phyloP scores from a whole-genome alignment of 2,797 vertebrate species.

The Anolis apletophallus region DNA sequence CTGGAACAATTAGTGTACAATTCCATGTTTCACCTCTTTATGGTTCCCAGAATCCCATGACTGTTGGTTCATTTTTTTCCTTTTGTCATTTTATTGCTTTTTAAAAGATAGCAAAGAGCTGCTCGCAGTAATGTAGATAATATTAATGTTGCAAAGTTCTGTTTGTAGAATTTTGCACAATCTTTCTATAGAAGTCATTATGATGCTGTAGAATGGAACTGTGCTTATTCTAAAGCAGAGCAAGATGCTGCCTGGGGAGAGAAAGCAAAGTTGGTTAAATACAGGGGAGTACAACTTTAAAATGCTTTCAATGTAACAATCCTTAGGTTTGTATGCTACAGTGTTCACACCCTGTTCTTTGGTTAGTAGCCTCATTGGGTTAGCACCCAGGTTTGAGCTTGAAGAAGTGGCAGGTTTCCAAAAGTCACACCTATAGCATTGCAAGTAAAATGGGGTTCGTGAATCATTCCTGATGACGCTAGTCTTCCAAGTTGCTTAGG shows the following conservation, averaged over 20 bases:
- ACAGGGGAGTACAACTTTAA: neutral
- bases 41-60: neutral
- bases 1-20: neutral
- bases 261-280: neutral
- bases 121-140: neutral
- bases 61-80: neutral
- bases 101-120: neutral
- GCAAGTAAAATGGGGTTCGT: too few species aligned
- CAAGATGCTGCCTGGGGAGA: neutral
- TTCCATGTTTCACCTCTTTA: neutral
- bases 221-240: neutral
- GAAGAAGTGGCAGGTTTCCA: neutral
- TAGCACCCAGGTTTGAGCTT: neutral
- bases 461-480: too few species aligned
- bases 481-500: neutral
- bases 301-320: neutral
- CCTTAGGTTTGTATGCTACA: neutral
- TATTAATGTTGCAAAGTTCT: neutral
- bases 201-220: neutral
- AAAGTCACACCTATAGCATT: neutral
- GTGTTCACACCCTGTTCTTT: neutral
- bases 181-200: neutral
- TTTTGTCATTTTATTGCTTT: neutral
- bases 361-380: neutral
- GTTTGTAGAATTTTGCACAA: neutral